These are phyloP conservation scores for Antrozous pallidus DNA, from an alignment of 2,797 vertebrate genomes.

Conservation along the genomic window DNA sequence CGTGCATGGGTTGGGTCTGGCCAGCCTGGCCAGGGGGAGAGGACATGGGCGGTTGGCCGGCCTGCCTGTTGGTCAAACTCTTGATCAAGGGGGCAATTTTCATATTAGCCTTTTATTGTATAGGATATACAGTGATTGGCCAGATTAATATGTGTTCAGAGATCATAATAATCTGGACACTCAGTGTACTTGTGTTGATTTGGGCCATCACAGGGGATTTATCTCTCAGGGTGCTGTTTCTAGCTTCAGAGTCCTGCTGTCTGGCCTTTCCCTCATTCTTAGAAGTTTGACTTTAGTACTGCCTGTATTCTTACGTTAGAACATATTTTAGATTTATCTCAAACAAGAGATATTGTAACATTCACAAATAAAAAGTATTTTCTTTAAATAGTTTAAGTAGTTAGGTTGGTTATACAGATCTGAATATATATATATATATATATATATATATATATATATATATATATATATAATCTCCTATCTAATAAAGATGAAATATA, in stretches of 20 bases:
- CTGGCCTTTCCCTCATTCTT: neutral
- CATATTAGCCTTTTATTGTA: too few relatives aligned
- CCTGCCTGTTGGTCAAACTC: too few relatives aligned
- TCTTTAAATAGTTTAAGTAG: neutral
- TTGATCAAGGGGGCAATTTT: too few relatives aligned
- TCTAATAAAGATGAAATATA: too few relatives aligned
- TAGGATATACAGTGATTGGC: too few relatives aligned
- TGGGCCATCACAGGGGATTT: neutral
- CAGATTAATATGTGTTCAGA: too few relatives aligned
- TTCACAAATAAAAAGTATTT: slow-evolving; percentile 20
- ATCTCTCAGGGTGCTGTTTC: neutral
- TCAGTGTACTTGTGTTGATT: neutral
- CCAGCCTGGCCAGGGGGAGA: too few relatives aligned
- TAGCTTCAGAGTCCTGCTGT: neutral
- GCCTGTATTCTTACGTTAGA: neutral
- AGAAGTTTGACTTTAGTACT: neutral
- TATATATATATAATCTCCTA: too few relatives aligned
- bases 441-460: neutral
- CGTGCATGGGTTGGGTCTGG: too few relatives aligned
- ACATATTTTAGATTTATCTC: slow-evolving; percentile 37
- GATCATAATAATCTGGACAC: too few relatives aligned
- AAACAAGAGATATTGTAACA: neutral
- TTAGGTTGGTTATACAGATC: slow-evolving; percentile 39
- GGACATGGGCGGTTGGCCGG: too few relatives aligned
- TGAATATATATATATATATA: neutral